Conservation (phyloP, 2,888 invertebrate species). For the Meiosimyza decipiens region DNA sequence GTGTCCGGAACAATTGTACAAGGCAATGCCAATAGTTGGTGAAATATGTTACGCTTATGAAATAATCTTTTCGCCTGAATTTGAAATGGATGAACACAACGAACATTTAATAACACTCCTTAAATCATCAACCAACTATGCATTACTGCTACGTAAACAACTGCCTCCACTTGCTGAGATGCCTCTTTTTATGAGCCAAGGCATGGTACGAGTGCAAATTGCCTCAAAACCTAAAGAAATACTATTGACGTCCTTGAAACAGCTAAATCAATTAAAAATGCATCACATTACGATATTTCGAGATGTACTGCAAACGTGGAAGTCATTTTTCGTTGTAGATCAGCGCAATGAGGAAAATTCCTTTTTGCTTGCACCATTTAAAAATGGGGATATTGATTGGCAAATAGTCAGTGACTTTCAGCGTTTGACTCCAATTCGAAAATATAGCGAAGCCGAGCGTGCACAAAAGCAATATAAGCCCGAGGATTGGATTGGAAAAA, state of each 20-base stretch:
- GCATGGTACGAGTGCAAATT: conserved; percentile 67
- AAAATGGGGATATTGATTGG: conserved; percentile 72
- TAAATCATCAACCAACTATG: conserved; percentile 68
- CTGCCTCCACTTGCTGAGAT: conserved; percentile 76
- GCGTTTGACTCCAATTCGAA: conserved; percentile 64
- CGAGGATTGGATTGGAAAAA: conserved; percentile 75
- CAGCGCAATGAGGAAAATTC: conserved; percentile 70
- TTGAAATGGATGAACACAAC: conserved; percentile 68
- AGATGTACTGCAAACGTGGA: conserved; percentile 73
- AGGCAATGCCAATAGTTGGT: conserved; percentile 52
- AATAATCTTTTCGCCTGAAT: conserved; percentile 71
- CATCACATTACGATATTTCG: conserved; percentile 84
- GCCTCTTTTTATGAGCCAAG: conserved; percentile 79
- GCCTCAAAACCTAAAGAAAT: conserved; percentile 69
- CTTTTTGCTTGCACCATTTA: conserved; percentile 69
- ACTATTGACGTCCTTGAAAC: conserved; percentile 65
- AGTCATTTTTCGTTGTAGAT: conserved; percentile 73
- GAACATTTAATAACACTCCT: conserved; percentile 53
- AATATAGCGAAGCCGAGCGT: conserved; percentile 69
- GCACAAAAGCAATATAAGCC: conserved; percentile 69
- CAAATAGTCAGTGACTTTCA: conserved; percentile 68
- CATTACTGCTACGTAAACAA: conserved; percentile 72
- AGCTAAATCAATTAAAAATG: conserved; percentile 70
- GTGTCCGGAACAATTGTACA: conserved; percentile 56
- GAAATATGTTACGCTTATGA: conserved; percentile 71